Evolutionary conservation across 1,140 invertebrate species (phyloP).

Genomic region (Sinella curviseta): DNA sequence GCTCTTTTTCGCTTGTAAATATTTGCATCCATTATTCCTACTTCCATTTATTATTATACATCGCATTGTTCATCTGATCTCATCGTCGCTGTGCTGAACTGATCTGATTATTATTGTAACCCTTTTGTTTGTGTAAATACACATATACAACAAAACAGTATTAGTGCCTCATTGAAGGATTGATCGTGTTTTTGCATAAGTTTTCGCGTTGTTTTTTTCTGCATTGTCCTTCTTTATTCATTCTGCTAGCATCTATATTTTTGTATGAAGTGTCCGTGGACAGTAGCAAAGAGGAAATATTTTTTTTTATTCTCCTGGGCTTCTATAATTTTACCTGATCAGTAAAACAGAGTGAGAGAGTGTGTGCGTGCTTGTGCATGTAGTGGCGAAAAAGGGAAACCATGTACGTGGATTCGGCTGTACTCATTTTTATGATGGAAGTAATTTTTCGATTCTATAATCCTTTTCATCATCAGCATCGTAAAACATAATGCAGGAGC

Average conservation of each 20-base stretch:
- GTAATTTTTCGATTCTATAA: not conserved
- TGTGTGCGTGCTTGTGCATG: slow-evolving; percentile 21
- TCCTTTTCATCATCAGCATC: not conserved
- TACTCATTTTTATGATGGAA: not conserved
- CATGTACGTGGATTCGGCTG: not conserved
- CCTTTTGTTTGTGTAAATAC: not conserved
- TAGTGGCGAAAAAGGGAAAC: not conserved
- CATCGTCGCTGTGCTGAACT: no score
- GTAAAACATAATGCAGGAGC: not conserved
- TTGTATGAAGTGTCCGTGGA: not conserved
- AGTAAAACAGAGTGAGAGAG: not conserved
- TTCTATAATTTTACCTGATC: not conserved
- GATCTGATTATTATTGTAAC: not conserved
- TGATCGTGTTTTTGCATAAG: slow-evolving; percentile 19
- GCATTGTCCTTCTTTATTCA: not conserved
- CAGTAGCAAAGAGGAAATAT: not conserved
- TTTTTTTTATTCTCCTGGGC: not conserved
- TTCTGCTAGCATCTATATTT: not conserved
- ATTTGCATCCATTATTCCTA: not conserved
- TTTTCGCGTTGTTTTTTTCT: not conserved
- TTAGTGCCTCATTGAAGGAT: not conserved
- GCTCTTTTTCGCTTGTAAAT: not conserved
- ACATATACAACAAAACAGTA: not conserved
- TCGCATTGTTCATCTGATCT: no score
- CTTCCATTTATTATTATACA: not conserved